Evolutionary conservation across 1,140 invertebrate genomes (phyloP), one percentile per base, ranked within the genome.

Genomic region (Chymomyza costata): DNA sequence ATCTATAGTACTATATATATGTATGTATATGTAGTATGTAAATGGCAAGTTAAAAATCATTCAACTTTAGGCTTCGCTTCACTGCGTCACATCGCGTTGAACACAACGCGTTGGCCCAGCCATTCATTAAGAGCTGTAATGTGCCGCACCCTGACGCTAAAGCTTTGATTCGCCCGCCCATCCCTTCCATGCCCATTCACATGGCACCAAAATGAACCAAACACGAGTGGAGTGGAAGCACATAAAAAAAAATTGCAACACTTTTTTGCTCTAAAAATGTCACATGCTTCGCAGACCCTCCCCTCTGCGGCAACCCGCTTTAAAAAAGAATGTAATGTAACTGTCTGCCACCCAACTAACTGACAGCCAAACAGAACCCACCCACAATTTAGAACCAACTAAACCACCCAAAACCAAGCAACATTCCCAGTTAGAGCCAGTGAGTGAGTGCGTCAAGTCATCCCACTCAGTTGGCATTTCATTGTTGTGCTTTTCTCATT

Each of bases 401-500:
- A n/a, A n/a, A n/a, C n/a, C n/a, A n/a, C n/a, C n/a, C n/a, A n/a
- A n/a, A n/a, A n/a, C n/a, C n/a, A n/a, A n/a, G n/a, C n/a, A n/a
- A n/a, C n/a, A n/a, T n/a, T n/a, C n/a, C n/a, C n/a, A n/a, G n/a
- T n/a, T n/a, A n/a, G n/a, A n/a, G n/a, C n/a, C n/a, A n/a, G n/a
- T n/a, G n/a, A n/a, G n/a, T n/a, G n/a, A n/a, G n/a, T n/a, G n/a
- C n/a, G n/a, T n/a, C n/a, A n/a, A n/a, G n/a, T n/a, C n/a, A n/a
- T n/a, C 58, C 49, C 66, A 44, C 19, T 21, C 35, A 48, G 51
- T 32, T 78, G 66, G 53, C 73, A 73, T 78, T 80, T 78, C 73
- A 80, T 78, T 78, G 73, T 78, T 78, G 73, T 78, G 73, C 73
- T 78, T 80, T 78, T 76, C 60, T 52, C 56, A 35, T 49, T 51